Percentiles rank a stretch among this genome's conserved stretches.
Evolutionary conservation across 2,888 invertebrate species (phyloP).

Genomic region (Osmoderma eremita): DNA sequence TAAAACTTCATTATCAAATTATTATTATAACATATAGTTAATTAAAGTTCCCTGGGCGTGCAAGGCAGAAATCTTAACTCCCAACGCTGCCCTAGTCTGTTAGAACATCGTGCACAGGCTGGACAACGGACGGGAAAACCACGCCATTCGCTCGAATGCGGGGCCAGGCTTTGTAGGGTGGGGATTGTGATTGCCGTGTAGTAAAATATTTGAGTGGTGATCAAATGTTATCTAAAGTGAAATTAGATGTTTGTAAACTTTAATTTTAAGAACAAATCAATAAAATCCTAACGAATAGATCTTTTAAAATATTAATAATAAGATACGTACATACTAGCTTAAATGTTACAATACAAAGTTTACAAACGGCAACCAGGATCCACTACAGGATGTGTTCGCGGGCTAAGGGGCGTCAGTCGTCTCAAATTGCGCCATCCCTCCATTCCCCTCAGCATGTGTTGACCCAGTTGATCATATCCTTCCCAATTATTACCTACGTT

Average conservation of each 20-base stretch:
- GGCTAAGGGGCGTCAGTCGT: conserved; percentile 61
- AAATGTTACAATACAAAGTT: background rate
- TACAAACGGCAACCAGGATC: conserved; percentile 31
- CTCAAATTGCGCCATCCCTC: conserved; percentile 59
- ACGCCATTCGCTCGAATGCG: conserved; percentile 59
- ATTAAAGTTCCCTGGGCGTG: conserved; percentile 50
- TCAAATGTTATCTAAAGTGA: background rate
- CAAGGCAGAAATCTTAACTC: conserved; percentile 45
- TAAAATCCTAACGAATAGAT: background rate
- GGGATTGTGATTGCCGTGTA: conserved; percentile 35
- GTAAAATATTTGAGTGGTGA: background rate
- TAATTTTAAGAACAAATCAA: too few species aligned
- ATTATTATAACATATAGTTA: conserved; percentile 20
- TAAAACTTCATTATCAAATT: conserved; percentile 32
- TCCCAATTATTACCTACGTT: conserved; percentile 17
- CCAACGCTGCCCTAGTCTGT: conserved; percentile 46
- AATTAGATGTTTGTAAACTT: too few species aligned
- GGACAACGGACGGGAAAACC: conserved; percentile 63
- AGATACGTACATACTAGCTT: background rate
- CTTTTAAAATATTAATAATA: background rate
- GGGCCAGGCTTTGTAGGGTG: conserved; percentile 46
- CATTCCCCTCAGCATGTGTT: conserved; percentile 52
- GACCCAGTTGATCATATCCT: conserved; percentile 43
- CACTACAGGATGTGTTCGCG: conserved; percentile 46
- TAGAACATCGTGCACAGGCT: conserved; percentile 60